Evolutionary conservation across 2,113 vertebrate species (phyloP).

Genomic region (Varanus komodoensis): DNA sequence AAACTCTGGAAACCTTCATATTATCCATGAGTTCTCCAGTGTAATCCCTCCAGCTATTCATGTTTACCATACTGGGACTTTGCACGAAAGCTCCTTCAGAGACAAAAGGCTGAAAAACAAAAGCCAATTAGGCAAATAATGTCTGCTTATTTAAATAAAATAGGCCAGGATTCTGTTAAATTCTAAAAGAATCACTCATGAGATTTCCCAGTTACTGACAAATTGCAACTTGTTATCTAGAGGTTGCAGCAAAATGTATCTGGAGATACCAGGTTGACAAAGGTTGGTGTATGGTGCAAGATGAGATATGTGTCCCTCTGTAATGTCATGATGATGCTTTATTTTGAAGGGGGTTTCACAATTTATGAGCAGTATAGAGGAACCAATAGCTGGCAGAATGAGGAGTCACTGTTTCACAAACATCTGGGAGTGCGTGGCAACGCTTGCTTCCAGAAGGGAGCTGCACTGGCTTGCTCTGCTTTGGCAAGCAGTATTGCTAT

Average conservation of each 20-base stretch:
- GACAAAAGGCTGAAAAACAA: background rate
- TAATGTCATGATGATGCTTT: too few species aligned
- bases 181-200: background rate
- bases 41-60: background rate
- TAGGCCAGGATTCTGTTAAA: background rate
- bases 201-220: background rate
- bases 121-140: background rate
- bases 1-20: background rate
- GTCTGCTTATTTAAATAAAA: conserved; percentile 10
- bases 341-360: background rate
- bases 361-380: too few species aligned
- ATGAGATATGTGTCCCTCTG: too few species aligned
- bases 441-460: too few species aligned
- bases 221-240: background rate
- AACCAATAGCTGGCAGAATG: too few species aligned
- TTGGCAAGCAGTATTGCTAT: too few species aligned
- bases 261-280: too few species aligned
- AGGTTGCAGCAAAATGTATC: background rate
- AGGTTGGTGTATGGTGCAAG: too few species aligned
- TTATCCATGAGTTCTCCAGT: background rate
- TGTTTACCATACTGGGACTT: background rate
- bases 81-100: background rate
- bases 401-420: too few species aligned
- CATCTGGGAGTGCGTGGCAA: too few species aligned
- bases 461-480: too few species aligned